These are phyloP conservation scores for Eilema sororculum DNA, from an alignment of 2,888 invertebrate species.

Conservation along the genomic window DNA sequence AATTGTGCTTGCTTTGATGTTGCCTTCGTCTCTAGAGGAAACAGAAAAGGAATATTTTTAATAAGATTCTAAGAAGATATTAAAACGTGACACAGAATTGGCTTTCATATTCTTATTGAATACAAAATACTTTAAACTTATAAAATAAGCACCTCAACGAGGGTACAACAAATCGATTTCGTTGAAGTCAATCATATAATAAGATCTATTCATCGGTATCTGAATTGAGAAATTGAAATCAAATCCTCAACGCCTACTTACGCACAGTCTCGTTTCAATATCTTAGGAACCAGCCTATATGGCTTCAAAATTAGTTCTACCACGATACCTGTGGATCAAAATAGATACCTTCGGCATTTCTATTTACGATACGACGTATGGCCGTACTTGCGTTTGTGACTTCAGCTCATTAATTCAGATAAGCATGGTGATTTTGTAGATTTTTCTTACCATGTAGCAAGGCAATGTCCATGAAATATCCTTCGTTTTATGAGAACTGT, in stretches of 20 bases:
- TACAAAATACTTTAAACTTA: neutral
- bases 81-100: neutral
- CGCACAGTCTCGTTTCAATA: too few relatives aligned
- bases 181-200: neutral
- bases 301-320: neutral
- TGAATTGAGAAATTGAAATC: neutral
- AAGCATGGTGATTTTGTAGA: too few relatives aligned
- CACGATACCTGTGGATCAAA: neutral
- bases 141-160: neutral
- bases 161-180: neutral
- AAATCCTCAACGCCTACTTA: neutral
- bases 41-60: neutral
- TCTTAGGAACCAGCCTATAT: too few relatives aligned
- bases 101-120: neutral
- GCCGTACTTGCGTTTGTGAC: too few relatives aligned
- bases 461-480: neutral
- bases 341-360: neutral
- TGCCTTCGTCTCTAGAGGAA: neutral
- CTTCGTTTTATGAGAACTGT: neutral
- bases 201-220: neutral
- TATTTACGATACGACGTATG: too few relatives aligned
- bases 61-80: neutral
- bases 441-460: neutral
- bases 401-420: too few relatives aligned
- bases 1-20: neutral